Evolutionary conservation across 1,140 invertebrate species (phyloP).

Genomic region (Elysia chlorotica): DNA sequence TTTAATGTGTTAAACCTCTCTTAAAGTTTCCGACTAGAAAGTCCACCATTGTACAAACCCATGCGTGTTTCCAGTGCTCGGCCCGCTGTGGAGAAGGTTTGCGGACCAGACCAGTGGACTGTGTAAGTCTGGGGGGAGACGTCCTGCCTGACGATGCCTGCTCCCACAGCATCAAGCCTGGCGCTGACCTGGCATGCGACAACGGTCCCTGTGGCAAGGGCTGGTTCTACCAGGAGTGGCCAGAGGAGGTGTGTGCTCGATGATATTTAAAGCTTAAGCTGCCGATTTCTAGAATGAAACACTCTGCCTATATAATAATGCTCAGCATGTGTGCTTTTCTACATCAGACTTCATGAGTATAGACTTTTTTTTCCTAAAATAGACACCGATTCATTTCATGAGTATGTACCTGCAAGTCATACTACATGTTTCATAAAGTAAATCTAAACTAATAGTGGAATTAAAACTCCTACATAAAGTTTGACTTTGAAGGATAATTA

Average conservation of each 20-base stretch:
- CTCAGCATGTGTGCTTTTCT: too few species aligned
- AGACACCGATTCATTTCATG: too few species aligned
- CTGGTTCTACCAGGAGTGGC: conserved; percentile 44
- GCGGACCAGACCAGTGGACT: conserved; percentile 68
- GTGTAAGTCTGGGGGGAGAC: conserved; percentile 63
- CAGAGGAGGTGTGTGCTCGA: conserved; percentile 27
- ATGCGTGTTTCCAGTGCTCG: conserved; percentile 65
- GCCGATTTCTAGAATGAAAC: too few species aligned
- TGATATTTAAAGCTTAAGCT: too few species aligned
- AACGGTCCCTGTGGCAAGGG: conserved; percentile 56
- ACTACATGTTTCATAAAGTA: too few species aligned
- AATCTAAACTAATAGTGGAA: too few species aligned
- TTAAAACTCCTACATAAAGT: too few species aligned
- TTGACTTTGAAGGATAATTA: too few species aligned
- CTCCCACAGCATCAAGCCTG: conserved; percentile 49
- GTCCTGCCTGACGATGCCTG: conserved; percentile 56
- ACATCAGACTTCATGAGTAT: too few species aligned
- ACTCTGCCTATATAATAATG: too few species aligned
- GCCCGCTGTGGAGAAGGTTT: conserved; percentile 68
- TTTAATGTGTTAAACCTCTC: neutral
- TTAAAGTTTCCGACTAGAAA: neutral
- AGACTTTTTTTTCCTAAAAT: too few species aligned
- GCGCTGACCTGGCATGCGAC: conserved; percentile 63
- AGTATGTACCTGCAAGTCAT: too few species aligned
- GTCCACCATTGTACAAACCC: neutral